Evolutionary conservation across 2,888 invertebrate species (phyloP).

Genomic region (Euplagia quadripunctaria): DNA sequence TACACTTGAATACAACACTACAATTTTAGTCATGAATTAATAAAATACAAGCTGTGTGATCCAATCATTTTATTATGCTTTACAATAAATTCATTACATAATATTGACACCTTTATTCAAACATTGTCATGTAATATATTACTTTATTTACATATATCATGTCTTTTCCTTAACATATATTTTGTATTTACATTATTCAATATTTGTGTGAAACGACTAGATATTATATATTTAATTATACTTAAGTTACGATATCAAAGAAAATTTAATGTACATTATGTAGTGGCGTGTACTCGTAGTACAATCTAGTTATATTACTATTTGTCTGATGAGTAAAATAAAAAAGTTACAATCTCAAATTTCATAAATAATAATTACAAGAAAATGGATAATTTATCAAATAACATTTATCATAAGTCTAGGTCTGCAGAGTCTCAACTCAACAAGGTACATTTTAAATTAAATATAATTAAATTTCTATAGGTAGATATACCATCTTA

Average conservation of each 20-base stretch:
- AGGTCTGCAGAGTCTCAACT: too few relatives aligned
- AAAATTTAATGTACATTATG: background rate
- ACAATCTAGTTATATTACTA: background rate
- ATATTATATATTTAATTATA: constrained; percentile 34
- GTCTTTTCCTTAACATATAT: constrained; percentile 34
- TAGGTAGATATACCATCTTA: too few relatives aligned
- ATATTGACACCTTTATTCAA: constrained; percentile 48
- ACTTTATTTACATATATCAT: constrained; percentile 47
- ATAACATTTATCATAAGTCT: too few relatives aligned
- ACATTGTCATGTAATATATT: constrained; percentile 40
- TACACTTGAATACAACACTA: too few relatives aligned
- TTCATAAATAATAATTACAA: background rate
- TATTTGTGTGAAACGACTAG: constrained; percentile 46
- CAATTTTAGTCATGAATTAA: too few relatives aligned
- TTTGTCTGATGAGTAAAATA: background rate
- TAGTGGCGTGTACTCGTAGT: background rate
- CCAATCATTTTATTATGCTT: constrained; percentile 64
- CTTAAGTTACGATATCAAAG: constrained; percentile 30
- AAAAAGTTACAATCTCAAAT: background rate
- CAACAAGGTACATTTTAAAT: too few relatives aligned
- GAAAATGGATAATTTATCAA: accelerated
- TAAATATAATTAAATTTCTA: too few relatives aligned
- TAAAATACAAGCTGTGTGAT: constrained; percentile 40
- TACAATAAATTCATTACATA: constrained; percentile 49
- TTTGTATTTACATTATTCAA: constrained; percentile 48